These are phyloP conservation scores for Idaea aversata DNA, from an alignment of 2,888 invertebrate genomes.

Conservation along the genomic window DNA sequence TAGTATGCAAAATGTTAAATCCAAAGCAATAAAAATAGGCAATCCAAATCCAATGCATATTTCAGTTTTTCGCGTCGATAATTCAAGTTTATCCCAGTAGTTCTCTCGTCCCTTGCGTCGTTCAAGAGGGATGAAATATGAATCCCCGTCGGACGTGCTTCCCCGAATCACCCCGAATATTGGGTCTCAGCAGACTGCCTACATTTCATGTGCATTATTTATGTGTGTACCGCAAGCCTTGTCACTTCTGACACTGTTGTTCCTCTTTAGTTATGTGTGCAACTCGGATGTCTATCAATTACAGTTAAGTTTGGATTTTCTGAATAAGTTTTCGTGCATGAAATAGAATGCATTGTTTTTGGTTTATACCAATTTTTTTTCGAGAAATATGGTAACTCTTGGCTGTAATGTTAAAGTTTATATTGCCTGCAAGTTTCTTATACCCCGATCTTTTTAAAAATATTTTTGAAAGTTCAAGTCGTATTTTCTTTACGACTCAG, in stretches of 20 bases:
- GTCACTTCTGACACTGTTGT: conserved; percentile 18
- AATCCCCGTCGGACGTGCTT: conserved; percentile 47
- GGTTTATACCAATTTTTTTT: no score
- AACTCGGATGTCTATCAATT: conserved; percentile 11
- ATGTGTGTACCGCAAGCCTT: conserved; percentile 33
- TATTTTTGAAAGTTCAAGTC: not conserved
- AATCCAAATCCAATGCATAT: no score
- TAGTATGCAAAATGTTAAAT: no score
- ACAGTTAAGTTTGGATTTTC: not conserved
- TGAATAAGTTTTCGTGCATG: not conserved
- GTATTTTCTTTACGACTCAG: not conserved
- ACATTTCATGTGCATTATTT: conserved; percentile 50
- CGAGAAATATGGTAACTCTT: no score
- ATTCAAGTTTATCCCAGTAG: conserved; percentile 7
- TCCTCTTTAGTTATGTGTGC: conserved; percentile 4
- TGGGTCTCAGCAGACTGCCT: conserved; percentile 51
- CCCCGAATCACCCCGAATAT: conserved; percentile 49
- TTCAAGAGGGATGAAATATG: conserved; percentile 49
- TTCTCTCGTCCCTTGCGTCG: conserved; percentile 37
- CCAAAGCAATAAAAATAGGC: no score
- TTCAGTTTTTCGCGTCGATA: conserved; percentile 9
- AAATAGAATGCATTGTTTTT: not conserved
- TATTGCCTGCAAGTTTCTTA: not conserved
- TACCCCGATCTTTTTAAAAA: not conserved
- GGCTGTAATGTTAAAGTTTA: not conserved